Conservation (phyloP, 2,888 invertebrate genomes). For the Synanthedon myopaeformis region DNA sequence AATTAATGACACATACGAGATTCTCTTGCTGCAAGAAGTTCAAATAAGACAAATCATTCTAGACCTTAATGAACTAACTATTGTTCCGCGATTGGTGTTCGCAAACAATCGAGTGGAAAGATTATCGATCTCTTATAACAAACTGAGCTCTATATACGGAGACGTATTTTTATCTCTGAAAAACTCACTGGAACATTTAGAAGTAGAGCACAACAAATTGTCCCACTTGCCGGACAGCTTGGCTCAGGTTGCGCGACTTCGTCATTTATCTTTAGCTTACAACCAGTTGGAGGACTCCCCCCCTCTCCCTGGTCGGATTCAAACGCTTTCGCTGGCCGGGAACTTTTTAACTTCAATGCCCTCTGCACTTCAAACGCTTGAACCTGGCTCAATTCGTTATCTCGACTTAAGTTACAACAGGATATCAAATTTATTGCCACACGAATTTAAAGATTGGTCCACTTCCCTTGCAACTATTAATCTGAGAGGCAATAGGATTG, state of each 20-base stretch:
- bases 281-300: constrained; percentile 74
- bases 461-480: constrained; percentile 83
- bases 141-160: constrained; percentile 75
- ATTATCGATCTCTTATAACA: constrained; percentile 84
- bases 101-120: constrained; percentile 78
- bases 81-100: constrained; percentile 76
- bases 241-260: constrained; percentile 74
- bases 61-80: constrained; percentile 81
- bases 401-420: constrained; percentile 90
- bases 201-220: constrained; percentile 84
- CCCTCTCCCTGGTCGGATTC: constrained; percentile 76
- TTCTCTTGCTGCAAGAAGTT: constrained; percentile 77
- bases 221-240: constrained; percentile 78
- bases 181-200: constrained; percentile 82
- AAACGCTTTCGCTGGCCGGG: constrained; percentile 83
- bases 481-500: constrained; percentile 86
- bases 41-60: constrained; percentile 84
- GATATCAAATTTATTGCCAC: constrained; percentile 80
- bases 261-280: constrained; percentile 86
- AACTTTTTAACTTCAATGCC: constrained; percentile 84
- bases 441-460: constrained; percentile 85
- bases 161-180: constrained; percentile 80
- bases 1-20: constrained; percentile 75
- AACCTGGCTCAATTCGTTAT: constrained; percentile 79
- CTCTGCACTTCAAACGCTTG: constrained; percentile 76